phyloP scores from a whole-genome alignment of 2,888 invertebrate species.

The Lithosia quadra region DNA sequence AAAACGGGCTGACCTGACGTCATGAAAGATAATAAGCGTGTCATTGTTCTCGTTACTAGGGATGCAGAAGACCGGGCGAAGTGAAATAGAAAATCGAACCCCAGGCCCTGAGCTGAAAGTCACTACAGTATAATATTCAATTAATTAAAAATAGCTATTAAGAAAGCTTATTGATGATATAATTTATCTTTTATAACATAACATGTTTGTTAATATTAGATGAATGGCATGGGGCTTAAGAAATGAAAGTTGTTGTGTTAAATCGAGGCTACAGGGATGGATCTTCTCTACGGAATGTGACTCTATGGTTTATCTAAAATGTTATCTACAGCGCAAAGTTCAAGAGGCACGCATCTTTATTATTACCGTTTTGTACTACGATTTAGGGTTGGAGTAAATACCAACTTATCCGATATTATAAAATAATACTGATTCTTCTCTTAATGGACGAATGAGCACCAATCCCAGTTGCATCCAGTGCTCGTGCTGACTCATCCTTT shows the following conservation, averaged over 20 bases:
- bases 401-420: background rate
- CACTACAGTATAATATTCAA: background rate
- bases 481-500: background rate
- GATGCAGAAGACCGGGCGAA: background rate
- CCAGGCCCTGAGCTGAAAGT: background rate
- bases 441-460: background rate
- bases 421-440: background rate
- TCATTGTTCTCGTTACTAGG: no score
- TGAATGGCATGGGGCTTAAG: background rate
- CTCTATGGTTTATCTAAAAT: constrained; percentile 17
- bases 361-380: background rate
- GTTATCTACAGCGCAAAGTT: constrained; percentile 21
- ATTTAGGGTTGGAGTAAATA: background rate
- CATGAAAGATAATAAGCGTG: background rate
- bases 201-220: background rate
- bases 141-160: background rate
- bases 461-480: background rate
- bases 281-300: constrained; percentile 1
- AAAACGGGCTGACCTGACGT: background rate
- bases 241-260: background rate
- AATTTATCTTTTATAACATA: background rate
- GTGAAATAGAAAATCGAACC: no score
- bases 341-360: constrained; percentile 15
- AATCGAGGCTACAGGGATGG: background rate
- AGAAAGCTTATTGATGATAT: background rate